Conservation (phyloP, 2,797 vertebrate genomes). For the Myotis vivesi region DNA sequence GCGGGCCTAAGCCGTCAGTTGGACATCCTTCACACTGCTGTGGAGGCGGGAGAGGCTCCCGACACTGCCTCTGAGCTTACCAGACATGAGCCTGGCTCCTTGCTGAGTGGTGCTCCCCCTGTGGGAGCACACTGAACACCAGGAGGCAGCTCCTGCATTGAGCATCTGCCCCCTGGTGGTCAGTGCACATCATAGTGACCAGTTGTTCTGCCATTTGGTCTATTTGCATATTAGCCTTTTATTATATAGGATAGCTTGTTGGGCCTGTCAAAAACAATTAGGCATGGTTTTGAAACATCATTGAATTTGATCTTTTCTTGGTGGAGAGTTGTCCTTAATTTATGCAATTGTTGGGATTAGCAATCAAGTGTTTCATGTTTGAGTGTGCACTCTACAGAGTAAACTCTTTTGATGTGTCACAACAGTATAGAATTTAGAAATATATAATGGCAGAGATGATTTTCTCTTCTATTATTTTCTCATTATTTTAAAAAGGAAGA, state of each 20-base stretch:
- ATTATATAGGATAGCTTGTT: neutral
- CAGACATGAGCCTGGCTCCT: too few relatives aligned
- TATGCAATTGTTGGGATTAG: neutral
- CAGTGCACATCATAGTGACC: too few relatives aligned
- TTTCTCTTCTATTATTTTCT: conserved; percentile 49
- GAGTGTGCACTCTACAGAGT: neutral
- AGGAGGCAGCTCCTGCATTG: too few relatives aligned
- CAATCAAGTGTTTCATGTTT: conserved; percentile 16
- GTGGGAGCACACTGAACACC: too few relatives aligned
- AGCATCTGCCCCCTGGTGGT: too few relatives aligned
- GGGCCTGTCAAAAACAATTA: neutral
- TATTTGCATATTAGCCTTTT: too few relatives aligned
- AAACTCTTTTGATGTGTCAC: neutral
- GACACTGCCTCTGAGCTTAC: too few relatives aligned
- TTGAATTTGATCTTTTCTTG: neutral
- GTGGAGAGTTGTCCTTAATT: conserved; percentile 40
- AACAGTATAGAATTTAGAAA: conserved; percentile 20
- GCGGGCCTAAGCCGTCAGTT: too few relatives aligned
- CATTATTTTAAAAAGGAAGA: conserved; percentile 46
- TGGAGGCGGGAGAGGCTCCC: too few relatives aligned
- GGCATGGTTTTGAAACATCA: conserved; percentile 35
- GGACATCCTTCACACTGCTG: rapidly evolving
- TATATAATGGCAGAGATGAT: neutral
- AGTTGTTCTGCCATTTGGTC: too few relatives aligned
- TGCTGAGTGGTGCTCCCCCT: too few relatives aligned